Evolutionary conservation across 1,140 invertebrate species (phyloP).

Genomic region (Branchinecta lindahli): DNA sequence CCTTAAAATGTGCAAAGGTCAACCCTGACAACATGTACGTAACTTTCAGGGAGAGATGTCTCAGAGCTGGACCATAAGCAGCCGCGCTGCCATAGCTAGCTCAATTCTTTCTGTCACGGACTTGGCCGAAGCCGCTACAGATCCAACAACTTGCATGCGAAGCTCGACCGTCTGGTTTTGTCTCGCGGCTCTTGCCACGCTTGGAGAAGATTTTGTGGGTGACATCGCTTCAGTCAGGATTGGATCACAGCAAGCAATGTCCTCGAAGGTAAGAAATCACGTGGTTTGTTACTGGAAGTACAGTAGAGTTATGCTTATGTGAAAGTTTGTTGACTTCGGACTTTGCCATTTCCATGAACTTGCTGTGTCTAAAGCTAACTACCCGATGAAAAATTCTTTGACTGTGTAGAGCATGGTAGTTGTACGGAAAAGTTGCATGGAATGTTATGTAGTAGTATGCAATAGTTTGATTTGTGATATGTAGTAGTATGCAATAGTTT

Average conservation of each 20-base stretch:
- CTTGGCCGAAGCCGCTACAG: conserved; percentile 53
- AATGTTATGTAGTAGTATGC: no score
- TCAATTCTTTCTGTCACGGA: conserved; percentile 72
- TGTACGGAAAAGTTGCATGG: no score
- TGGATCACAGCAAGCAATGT: conserved; percentile 39
- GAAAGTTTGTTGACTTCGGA: no score
- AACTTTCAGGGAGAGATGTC: conserved; percentile 62
- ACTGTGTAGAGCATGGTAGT: no score
- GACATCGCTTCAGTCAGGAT: conserved; percentile 56
- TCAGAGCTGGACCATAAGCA: conserved; percentile 66
- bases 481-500: no score
- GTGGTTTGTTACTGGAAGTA: conserved; percentile 2
- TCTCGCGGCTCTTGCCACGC: conserved; percentile 76
- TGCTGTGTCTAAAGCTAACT: no score
- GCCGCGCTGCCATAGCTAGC: conserved; percentile 77
- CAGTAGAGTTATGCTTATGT: no score
- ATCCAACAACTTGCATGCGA: conserved; percentile 55
- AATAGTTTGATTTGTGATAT: no score
- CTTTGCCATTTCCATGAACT: no score
- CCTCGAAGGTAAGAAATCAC: conserved; percentile 42
- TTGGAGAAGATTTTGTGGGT: conserved; percentile 80
- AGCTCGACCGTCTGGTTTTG: conserved; percentile 79
- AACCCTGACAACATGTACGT: no score
- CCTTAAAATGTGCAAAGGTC: no score
- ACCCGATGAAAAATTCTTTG: no score